Conservation (phyloP, 2,113 vertebrate genomes). For the Poicephalus gulielmi region DNA sequence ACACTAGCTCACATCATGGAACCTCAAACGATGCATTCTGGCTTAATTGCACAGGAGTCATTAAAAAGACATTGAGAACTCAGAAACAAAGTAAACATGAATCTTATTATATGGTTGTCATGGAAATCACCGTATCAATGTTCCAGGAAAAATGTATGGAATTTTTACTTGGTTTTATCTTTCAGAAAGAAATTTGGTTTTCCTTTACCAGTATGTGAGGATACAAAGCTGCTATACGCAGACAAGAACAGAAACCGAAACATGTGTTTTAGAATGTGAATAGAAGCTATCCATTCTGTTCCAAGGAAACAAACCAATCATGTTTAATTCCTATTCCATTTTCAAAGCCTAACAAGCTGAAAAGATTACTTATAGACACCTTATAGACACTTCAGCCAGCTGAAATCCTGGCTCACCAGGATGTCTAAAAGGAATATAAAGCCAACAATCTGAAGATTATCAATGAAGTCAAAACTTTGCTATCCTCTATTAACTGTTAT, state of each 20-base stretch:
- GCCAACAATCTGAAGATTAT: not conserved
- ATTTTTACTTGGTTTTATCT: not conserved
- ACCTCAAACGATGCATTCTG: conserved; percentile 64
- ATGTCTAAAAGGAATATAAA: not conserved
- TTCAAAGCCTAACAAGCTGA: not conserved
- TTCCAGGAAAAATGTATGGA: conserved; percentile 33
- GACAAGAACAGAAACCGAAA: not conserved
- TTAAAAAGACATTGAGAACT: conserved; percentile 79
- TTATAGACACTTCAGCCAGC: not conserved
- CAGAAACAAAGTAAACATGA: conserved; percentile 72
- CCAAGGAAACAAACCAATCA: not conserved
- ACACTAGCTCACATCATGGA: conserved; percentile 40
- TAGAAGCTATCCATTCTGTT: not conserved
- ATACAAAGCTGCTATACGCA: not conserved
- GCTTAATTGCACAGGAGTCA: conserved; percentile 74
- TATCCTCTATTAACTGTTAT: not conserved
- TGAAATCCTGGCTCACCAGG: not conserved
- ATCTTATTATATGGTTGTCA: conserved; percentile 74
- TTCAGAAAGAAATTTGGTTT: not conserved
- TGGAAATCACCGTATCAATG: conserved; percentile 70
- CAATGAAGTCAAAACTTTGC: not conserved
- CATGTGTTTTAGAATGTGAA: not conserved
- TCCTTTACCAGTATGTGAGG: not conserved
- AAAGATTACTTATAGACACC: not conserved
- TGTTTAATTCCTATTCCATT: not conserved